Conservation (phyloP, 2,113 vertebrate species). For the Gavia stellata region DNA sequence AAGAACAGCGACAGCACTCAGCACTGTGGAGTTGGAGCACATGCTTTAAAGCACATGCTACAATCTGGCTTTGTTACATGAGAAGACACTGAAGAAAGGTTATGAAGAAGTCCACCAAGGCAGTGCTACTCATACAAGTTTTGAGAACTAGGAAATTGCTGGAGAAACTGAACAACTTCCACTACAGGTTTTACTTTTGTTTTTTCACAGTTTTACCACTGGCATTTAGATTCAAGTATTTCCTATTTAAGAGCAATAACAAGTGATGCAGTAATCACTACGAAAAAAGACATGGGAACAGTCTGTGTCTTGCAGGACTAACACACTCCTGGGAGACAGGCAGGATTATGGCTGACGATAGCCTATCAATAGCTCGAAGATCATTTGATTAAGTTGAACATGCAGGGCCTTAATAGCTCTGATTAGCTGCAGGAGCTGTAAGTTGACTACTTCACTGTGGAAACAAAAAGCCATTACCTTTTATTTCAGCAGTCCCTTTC, state of each 20-base stretch:
- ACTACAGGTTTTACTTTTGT: background rate
- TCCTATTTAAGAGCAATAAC: background rate
- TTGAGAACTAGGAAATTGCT: background rate
- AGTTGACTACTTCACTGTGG: background rate
- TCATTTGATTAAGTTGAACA: background rate
- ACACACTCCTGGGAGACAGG: background rate
- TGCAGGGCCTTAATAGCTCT: background rate
- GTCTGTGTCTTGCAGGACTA: background rate
- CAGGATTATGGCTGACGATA: background rate
- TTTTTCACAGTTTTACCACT: background rate
- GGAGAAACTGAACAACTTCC: background rate
- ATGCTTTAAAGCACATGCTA: background rate
- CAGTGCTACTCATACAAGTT: background rate
- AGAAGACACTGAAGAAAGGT: background rate
- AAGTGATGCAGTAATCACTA: background rate
- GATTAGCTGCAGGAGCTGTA: background rate
- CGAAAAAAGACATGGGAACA: background rate
- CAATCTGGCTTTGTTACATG: background rate
- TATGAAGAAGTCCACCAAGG: background rate
- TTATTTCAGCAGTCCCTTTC: background rate
- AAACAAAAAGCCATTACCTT: background rate
- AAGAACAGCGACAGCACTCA: background rate
- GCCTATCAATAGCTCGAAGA: background rate
- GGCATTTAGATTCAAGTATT: background rate
- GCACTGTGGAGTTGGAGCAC: background rate